Percentiles rank a stretch among this genome's conserved stretches.
Evolutionary conservation across 2,888 invertebrate species (phyloP).

Genomic region (Leucophenga montana): DNA sequence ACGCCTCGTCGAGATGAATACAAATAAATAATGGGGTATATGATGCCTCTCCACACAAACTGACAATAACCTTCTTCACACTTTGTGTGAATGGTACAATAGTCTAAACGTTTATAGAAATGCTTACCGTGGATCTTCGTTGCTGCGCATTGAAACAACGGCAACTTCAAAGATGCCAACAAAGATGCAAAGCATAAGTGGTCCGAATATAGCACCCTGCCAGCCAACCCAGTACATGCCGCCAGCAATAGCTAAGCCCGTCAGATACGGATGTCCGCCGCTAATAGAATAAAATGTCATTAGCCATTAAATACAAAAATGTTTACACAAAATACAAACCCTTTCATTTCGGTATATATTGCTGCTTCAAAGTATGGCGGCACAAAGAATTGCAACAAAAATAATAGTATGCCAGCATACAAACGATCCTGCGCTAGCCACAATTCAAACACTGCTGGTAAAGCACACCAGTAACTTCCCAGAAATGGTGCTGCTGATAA

Average conservation of each 20-base stretch:
- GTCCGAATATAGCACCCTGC: constrained; percentile 97
- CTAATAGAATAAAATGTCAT: constrained; percentile 72
- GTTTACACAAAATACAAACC: constrained; percentile 75
- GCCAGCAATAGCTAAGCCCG: constrained; percentile 96
- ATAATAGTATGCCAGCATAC: constrained; percentile 85
- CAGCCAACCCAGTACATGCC: constrained; percentile 98
- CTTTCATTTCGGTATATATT: constrained; percentile 97
- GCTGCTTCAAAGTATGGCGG: constrained; percentile 96
- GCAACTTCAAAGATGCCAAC: constrained; percentile 93
- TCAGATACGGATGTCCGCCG: constrained; percentile 96
- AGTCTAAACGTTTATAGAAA: neutral
- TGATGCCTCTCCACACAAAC: no score
- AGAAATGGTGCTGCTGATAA: constrained; percentile 96
- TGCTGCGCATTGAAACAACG: constrained; percentile 77
- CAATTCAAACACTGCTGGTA: constrained; percentile 95
- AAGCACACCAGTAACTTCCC: constrained; percentile 95
- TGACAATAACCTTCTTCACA: neutral
- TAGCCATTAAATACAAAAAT: neutral
- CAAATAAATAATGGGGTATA: no score
- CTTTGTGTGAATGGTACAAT: no score
- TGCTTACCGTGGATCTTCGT: constrained; percentile 67
- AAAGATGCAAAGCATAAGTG: constrained; percentile 93
- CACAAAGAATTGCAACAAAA: constrained; percentile 85
- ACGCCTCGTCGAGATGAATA: no score
- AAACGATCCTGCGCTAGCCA: constrained; percentile 93